Evolutionary conservation across 2,113 vertebrate species (phyloP).

Genomic region (Phylloscopus trochilus): DNA sequence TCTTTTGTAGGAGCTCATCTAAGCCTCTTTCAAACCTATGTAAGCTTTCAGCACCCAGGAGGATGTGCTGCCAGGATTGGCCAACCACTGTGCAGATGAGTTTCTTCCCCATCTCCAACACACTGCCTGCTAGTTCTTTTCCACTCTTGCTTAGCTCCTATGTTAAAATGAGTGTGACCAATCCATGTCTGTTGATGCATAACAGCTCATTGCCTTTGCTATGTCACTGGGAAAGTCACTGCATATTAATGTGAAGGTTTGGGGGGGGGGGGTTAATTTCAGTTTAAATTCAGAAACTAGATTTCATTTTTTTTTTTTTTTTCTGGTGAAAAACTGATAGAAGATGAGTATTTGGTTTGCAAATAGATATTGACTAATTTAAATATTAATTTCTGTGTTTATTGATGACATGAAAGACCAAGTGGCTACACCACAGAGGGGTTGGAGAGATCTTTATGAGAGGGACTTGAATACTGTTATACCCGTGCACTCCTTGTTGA

Average conservation of each 20-base stretch:
- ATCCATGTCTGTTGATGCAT: background rate
- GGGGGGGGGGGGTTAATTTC: accelerated
- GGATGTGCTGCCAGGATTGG: background rate
- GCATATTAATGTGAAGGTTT: background rate
- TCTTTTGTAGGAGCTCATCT: background rate
- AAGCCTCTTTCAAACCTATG: background rate
- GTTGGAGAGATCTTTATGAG: background rate
- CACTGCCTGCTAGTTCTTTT: background rate
- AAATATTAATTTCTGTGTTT: background rate
- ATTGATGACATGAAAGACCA: background rate
- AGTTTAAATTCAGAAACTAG: background rate
- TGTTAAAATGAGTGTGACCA: background rate
- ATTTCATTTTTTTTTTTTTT: background rate
- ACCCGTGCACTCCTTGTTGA: background rate
- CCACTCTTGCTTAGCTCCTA: background rate
- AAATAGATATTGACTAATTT: background rate
- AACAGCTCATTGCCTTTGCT: background rate
- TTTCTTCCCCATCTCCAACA: background rate
- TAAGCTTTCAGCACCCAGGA: background rate
- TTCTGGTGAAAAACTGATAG: background rate
- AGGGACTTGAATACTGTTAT: background rate
- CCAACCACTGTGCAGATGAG: background rate
- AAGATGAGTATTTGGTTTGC: background rate
- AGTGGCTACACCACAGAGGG: background rate
- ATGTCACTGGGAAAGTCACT: background rate